These are phyloP conservation scores for Heliconius erato DNA, from an alignment of 2,888 invertebrate species.

Conservation along the genomic window DNA sequence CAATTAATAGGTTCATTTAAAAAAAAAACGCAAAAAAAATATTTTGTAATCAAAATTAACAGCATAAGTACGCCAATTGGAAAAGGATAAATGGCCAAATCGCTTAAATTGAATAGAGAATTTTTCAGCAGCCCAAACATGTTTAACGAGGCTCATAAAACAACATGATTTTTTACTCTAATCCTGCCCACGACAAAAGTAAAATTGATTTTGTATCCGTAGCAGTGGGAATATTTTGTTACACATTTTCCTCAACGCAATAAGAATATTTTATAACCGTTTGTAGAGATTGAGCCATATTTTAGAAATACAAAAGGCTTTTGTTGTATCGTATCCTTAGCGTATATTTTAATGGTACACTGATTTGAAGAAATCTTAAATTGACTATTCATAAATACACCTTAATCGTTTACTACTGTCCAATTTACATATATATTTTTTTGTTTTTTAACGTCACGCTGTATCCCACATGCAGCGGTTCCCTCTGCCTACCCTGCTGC, in stretches of 20 bases:
- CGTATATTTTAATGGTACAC: neutral
- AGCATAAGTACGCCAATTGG: neutral
- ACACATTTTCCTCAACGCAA: slow-evolving; percentile 53
- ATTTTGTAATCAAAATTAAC: slow-evolving; percentile 1
- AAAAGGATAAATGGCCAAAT: slow-evolving; percentile 26
- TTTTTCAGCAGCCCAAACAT: slow-evolving; percentile 23
- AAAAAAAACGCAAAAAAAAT: neutral
- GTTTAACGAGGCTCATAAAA: slow-evolving; percentile 25
- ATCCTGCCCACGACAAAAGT: slow-evolving; percentile 60
- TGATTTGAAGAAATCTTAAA: neutral
- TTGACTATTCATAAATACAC: neutral
- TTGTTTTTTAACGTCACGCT: too few relatives aligned
- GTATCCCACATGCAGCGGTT: too few relatives aligned
- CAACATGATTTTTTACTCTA: slow-evolving; percentile 60
- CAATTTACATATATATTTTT: neutral
- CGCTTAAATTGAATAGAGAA: slow-evolving; percentile 8
- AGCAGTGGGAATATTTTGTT: slow-evolving; percentile 55
- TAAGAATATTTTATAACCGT: slow-evolving; percentile 55
- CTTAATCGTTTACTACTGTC: neutral
- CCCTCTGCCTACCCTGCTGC: too few relatives aligned
- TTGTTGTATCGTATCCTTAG: slow-evolving; percentile 3
- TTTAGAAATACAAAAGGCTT: slow-evolving; percentile 22
- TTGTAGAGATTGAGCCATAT: slow-evolving; percentile 28
- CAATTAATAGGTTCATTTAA: too few relatives aligned
- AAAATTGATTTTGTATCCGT: slow-evolving; percentile 60